Evolutionary conservation across 2,888 invertebrate species (phyloP).

Genomic region (Nowickia ferox): DNA sequence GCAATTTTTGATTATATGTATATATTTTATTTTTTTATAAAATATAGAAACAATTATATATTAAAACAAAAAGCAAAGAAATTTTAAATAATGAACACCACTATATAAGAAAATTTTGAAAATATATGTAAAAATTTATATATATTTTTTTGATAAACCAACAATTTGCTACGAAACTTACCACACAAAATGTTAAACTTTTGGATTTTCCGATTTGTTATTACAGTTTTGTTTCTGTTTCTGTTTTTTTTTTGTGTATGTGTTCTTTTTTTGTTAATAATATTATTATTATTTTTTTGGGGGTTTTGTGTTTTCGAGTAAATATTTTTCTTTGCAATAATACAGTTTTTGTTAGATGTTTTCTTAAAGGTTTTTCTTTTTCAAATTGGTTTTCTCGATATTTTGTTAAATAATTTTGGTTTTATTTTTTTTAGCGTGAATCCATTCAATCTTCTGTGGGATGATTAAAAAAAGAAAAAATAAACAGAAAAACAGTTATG

Average conservation of each 20-base stretch:
- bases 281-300: constrained; percentile 69
- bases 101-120: constrained; percentile 64
- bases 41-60: constrained; percentile 33
- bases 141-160: constrained; percentile 74
- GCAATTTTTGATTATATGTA: constrained; percentile 27
- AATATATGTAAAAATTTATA: constrained; percentile 42
- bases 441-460: constrained; percentile 84
- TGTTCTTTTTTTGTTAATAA: constrained; percentile 76
- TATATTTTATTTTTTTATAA: constrained; percentile 33
- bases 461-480: constrained; percentile 82
- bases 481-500: constrained; percentile 74
- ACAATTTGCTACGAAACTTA: constrained; percentile 81
- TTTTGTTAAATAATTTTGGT: constrained; percentile 65
- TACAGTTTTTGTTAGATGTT: constrained; percentile 74
- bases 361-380: constrained; percentile 71
- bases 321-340: constrained; percentile 72
- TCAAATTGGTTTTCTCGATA: constrained; percentile 73
- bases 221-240: constrained; percentile 62
- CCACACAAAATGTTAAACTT: constrained; percentile 82
- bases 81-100: constrained; percentile 56
- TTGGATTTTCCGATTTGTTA: constrained; percentile 76
- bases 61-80: constrained; percentile 17
- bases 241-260: constrained; percentile 74
- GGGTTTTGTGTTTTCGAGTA: constrained; percentile 67
- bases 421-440: constrained; percentile 78